These are phyloP conservation scores for Dexiosoma caninum DNA, from an alignment of 2,888 invertebrate species.

Conservation along the genomic window DNA sequence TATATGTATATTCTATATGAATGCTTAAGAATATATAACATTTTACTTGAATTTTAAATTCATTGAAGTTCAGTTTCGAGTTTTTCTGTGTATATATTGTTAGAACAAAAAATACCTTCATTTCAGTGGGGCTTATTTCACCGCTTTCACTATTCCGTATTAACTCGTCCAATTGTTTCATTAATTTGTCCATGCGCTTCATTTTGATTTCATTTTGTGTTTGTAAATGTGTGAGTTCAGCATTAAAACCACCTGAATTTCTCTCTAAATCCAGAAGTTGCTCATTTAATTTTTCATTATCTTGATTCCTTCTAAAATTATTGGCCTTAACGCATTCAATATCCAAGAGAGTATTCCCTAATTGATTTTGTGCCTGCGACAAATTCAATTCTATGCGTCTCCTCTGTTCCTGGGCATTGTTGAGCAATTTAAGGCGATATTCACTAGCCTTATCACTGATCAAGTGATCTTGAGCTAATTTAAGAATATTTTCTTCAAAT, in stretches of 20 bases:
- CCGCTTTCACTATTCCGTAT: conserved; percentile 78
- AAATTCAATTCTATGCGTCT: conserved; percentile 76
- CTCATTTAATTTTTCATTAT: conserved; percentile 68
- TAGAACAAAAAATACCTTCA: too few species aligned
- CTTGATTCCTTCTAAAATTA: conserved; percentile 67
- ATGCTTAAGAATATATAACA: too few species aligned
- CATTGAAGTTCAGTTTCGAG: too few species aligned
- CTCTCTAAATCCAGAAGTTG: conserved; percentile 76
- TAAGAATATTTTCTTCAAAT: conserved; percentile 83
- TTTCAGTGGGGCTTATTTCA: conserved; percentile 64
- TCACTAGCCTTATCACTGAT: conserved; percentile 84
- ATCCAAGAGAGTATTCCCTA: conserved; percentile 78
- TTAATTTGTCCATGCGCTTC: conserved; percentile 79
- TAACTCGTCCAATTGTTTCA: conserved; percentile 79
- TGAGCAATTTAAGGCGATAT: conserved; percentile 77
- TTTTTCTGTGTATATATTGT: too few species aligned
- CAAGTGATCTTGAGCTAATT: conserved; percentile 83
- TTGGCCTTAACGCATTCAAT: conserved; percentile 75
- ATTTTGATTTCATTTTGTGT: conserved; percentile 78
- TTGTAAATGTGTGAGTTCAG: conserved; percentile 78
- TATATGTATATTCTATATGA: too few species aligned
- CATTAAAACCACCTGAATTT: conserved; percentile 77
- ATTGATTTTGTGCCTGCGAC: conserved; percentile 80
- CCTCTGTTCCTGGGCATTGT: conserved; percentile 78
- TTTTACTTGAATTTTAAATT: too few species aligned